Base-by-base conservation (phyloP, 2,888 invertebrate genomes). In the Folsomia candida region DNA sequence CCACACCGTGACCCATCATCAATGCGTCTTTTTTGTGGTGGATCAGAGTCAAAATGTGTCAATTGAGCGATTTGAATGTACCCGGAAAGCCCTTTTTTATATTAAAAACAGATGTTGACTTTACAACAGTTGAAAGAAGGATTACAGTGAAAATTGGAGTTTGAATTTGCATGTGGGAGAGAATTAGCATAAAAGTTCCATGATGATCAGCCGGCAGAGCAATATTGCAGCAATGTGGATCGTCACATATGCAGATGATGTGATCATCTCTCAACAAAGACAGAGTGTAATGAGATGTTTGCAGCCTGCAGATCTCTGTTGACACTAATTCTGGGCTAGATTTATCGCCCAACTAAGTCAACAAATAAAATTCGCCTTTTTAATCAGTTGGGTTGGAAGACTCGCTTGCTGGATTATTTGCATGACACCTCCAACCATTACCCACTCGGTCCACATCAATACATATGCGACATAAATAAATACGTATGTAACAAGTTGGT, bases 271-370 rank as follows among this genome's bases (percentile, higher is more conserved):
- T n/a, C n/a, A n/a, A n/a, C n/a, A n/a, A n/a, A n/a, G n/a, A n/a
- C n/a, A n/a, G n/a, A n/a, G n/a, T n/a, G n/a, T n/a, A n/a, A n/a
- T n/a, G n/a, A n/a, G n/a, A n/a, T n/a, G n/a, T n/a, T n/a, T 37
- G 37, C 14, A 14, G 37, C 37, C 4, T 37, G n/a, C 37, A 37
- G 25, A 24, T 14, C 6, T 26, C 11, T 64, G 47, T 25, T 51
- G 64, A 64, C 64, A 51, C 47, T 64, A 64, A 64, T 64, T 64
- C 64, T n/a, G 27, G 29, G 37, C n/a, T 3, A 28, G 62, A 62
- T 62, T 62, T 62, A 62, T 62, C 28, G 27, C 28, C 62, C 62
- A 27, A 25, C 26, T 37, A 37, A 37, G 14, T 37, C 4, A 37
- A 37, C 14, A 37, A 37, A 37, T 37, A 37, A 37, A 37, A 37